Percentiles rank a stretch among this genome's conserved stretches.
Evolutionary conservation across 2,113 vertebrate species (phyloP).

Genomic region (Platanista minor): DNA sequence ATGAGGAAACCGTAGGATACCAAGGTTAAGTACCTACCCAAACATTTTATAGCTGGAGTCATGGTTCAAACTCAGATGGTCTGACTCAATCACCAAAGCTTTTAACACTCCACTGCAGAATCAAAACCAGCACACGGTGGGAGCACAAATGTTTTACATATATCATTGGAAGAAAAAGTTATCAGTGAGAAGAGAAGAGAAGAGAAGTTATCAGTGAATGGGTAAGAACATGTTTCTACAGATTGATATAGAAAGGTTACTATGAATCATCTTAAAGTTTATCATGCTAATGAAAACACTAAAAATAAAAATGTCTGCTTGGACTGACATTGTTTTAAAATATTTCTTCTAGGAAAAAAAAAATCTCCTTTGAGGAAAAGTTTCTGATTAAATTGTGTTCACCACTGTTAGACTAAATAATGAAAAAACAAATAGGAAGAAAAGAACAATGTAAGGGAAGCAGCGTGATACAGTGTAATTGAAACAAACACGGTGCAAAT

Average conservation of each 20-base stretch:
- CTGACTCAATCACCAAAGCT: background rate
- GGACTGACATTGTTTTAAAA: background rate
- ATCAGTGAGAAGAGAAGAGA: too few relatives aligned
- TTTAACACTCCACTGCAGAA: background rate
- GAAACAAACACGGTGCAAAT: background rate
- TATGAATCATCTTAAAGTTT: background rate
- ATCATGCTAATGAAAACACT: background rate
- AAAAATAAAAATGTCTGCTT: background rate
- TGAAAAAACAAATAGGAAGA: background rate
- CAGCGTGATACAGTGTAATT: background rate
- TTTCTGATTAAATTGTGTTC: slow-evolving; percentile 19
- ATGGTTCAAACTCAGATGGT: background rate
- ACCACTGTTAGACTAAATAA: background rate
- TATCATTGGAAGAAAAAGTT: background rate
- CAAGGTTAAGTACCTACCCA: background rate
- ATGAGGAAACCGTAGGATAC: background rate
- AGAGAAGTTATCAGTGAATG: background rate
- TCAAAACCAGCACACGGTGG: background rate
- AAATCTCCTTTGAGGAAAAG: background rate
- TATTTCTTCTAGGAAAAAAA: background rate
- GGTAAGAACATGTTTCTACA: background rate
- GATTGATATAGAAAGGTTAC: background rate
- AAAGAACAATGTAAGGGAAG: background rate
- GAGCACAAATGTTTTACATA: background rate
- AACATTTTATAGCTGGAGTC: background rate